phyloP scores from a whole-genome alignment of 1,140 invertebrate genomes.

The Ectropis grisescens region DNA sequence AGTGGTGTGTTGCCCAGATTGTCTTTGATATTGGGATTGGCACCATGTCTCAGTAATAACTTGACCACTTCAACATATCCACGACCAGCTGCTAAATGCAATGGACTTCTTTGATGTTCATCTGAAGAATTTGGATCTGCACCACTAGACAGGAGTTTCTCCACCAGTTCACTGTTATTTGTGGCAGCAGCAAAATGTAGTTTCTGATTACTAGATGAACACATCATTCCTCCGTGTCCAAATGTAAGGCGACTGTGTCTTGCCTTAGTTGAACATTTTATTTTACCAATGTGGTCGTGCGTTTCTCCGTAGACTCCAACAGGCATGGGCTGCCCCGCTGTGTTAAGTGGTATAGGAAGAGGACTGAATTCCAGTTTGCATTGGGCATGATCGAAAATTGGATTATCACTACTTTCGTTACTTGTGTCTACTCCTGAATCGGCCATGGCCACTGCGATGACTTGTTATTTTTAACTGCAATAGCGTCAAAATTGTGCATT shows the following conservation, averaged over 20 bases:
- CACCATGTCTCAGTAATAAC: slow-evolving; percentile 82
- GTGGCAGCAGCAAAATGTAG: slow-evolving; percentile 80
- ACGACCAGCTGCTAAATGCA: slow-evolving; percentile 88
- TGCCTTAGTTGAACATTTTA: slow-evolving; percentile 56
- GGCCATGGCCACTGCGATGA: slow-evolving; percentile 55
- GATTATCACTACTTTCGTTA: slow-evolving; percentile 76
- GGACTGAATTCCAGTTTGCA: slow-evolving; percentile 55
- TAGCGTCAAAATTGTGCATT: no score
- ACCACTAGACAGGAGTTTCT: slow-evolving; percentile 75
- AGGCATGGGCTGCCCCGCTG: slow-evolving; percentile 64
- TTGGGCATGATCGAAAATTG: slow-evolving; percentile 59
- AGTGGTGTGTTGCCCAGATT: slow-evolving; percentile 89
- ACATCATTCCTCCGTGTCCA: slow-evolving; percentile 41
- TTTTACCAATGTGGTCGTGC: slow-evolving; percentile 56
- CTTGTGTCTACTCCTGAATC: slow-evolving; percentile 78
- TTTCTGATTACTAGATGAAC: slow-evolving; percentile 70
- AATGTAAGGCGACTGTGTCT: slow-evolving; percentile 51
- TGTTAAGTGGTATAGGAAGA: slow-evolving; percentile 50
- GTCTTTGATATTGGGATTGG: slow-evolving; percentile 89
- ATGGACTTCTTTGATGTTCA: slow-evolving; percentile 79
- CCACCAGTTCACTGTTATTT: slow-evolving; percentile 80
- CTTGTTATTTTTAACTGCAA: neutral
- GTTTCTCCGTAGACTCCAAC: slow-evolving; percentile 65
- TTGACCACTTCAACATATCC: slow-evolving; percentile 85
- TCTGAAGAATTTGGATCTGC: slow-evolving; percentile 84